These are phyloP conservation scores for Cololabis saira DNA, from an alignment of 2,113 vertebrate genomes.

Conservation along the genomic window DNA sequence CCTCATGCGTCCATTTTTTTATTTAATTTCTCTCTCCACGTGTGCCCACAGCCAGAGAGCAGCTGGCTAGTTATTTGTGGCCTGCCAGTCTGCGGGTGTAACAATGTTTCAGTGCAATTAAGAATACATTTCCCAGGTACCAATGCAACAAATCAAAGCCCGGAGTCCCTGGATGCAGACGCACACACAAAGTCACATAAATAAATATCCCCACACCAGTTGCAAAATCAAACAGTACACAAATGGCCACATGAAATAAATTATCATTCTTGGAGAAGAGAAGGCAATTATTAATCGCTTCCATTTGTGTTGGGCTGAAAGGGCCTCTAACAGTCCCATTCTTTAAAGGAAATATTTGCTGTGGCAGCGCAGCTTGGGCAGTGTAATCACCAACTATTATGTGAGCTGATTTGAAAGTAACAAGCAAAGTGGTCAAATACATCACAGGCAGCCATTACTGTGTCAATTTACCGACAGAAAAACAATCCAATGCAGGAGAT, in stretches of 20 bases:
- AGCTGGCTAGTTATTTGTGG: slow-evolving; percentile 76
- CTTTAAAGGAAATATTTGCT: slow-evolving; percentile 69
- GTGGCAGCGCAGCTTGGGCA: slow-evolving; percentile 37
- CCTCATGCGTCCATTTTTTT: slow-evolving; percentile 65
- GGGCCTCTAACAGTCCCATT: slow-evolving; percentile 61
- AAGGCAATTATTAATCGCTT: slow-evolving; percentile 75
- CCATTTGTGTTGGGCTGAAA: slow-evolving; percentile 67
- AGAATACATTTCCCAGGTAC: slow-evolving; percentile 75
- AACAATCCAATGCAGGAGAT: slow-evolving; percentile 61
- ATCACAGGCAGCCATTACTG: slow-evolving; percentile 69
- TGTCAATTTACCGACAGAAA: slow-evolving; percentile 59
- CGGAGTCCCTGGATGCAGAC: slow-evolving; percentile 30
- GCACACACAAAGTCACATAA: slow-evolving; percentile 8
- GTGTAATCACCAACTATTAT: slow-evolving; percentile 71
- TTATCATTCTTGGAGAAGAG: slow-evolving; percentile 62
- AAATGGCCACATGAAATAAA: slow-evolving; percentile 66
- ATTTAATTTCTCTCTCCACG: slow-evolving; percentile 27
- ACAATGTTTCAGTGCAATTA: slow-evolving; percentile 75
- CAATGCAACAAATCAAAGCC: slow-evolving; percentile 63
- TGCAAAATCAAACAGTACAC: slow-evolving; percentile 60
- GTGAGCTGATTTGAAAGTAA: slow-evolving; percentile 73
- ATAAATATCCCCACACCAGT: slow-evolving; percentile 43
- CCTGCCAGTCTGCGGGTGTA: slow-evolving; percentile 73
- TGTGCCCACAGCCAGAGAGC: slow-evolving; percentile 60
- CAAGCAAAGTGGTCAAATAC: slow-evolving; percentile 71